Percentiles rank a stretch among this genome's conserved stretches.
phyloP scores from a whole-genome alignment of 2,113 vertebrate species.

The Tachysurus fulvidraco region DNA sequence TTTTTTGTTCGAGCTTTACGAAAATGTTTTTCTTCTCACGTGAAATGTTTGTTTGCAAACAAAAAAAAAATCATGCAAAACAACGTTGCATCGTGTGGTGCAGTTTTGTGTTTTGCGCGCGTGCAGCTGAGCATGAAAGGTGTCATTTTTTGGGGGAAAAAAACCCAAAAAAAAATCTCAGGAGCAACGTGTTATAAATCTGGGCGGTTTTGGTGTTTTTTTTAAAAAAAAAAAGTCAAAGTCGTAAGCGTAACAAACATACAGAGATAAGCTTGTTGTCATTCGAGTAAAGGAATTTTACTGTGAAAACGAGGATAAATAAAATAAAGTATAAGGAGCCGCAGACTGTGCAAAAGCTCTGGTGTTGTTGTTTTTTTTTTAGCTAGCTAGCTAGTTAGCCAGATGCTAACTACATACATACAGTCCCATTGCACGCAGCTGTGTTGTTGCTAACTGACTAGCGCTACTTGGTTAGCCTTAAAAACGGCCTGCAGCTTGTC shows the following conservation, averaged over 20 bases:
- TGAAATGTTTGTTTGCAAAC: slow-evolving; percentile 32
- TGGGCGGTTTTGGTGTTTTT: slow-evolving; percentile 60
- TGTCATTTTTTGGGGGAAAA: too few species aligned
- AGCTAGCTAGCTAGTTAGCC: slow-evolving; percentile 39
- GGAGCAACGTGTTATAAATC: slow-evolving; percentile 49
- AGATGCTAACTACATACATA: slow-evolving; percentile 2
- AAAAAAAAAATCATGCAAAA: neutral
- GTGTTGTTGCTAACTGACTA: slow-evolving; percentile 62
- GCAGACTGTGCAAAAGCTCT: slow-evolving; percentile 16
- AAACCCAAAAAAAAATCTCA: slow-evolving; percentile 33
- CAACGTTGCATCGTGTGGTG: neutral
- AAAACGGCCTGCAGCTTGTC: slow-evolving; percentile 65
- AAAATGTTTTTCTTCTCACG: slow-evolving; percentile 18
- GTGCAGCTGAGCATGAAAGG: neutral
- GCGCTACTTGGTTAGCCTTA: slow-evolving; percentile 57
- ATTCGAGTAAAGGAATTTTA: neutral
- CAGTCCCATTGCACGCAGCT: slow-evolving; percentile 30
- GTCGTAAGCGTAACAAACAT: slow-evolving; percentile 33
- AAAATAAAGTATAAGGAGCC: slow-evolving; percentile 19
- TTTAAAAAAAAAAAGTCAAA: slow-evolving; percentile 56
- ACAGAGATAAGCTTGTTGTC: slow-evolving; percentile 5
- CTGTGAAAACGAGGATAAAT: neutral
- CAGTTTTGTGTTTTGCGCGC: neutral
- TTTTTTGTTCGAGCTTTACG: slow-evolving; percentile 53
- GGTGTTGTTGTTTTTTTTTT: too few species aligned